Conservation (phyloP, 2,888 invertebrate genomes). For the Erannis defoliaria region DNA sequence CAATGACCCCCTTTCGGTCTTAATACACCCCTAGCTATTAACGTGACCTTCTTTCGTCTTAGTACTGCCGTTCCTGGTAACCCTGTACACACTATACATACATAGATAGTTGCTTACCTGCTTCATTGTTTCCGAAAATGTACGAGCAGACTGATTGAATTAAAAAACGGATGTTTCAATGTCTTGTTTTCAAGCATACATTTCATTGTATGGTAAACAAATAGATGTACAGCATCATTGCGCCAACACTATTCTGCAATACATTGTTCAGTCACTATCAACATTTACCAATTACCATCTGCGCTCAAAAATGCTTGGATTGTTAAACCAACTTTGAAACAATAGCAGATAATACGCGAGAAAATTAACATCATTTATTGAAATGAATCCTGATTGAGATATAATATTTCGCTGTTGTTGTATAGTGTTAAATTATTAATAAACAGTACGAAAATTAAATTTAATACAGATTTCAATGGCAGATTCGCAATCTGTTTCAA, state of each 20-base stretch:
- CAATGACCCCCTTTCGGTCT: no score
- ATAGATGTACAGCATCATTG: conserved; percentile 48
- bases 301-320: conserved; percentile 26
- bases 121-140: background rate
- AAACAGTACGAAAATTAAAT: conserved; percentile 9
- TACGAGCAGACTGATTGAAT: conserved; percentile 16
- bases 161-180: conserved; percentile 43
- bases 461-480: conserved; percentile 2
- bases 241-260: conserved; percentile 53
- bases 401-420: background rate
- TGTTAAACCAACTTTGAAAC: conserved; percentile 25
- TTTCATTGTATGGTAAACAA: conserved; percentile 76
- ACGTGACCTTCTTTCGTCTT: no score
- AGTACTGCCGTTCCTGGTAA: no score
- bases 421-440: conserved; percentile 10
- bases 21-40: no score
- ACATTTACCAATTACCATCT: conserved; percentile 57
- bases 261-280: conserved; percentile 49
- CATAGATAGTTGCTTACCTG: no score
- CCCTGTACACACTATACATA: no score
- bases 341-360: conserved; percentile 21
- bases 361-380: conserved; percentile 4
- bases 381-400: conserved; percentile 1
- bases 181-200: conserved; percentile 62
- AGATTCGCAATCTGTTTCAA: conserved; percentile 16